These are phyloP conservation scores for Oreochromis tanganicae DNA, from an alignment of 2,113 vertebrate species.

Conservation along the genomic window DNA sequence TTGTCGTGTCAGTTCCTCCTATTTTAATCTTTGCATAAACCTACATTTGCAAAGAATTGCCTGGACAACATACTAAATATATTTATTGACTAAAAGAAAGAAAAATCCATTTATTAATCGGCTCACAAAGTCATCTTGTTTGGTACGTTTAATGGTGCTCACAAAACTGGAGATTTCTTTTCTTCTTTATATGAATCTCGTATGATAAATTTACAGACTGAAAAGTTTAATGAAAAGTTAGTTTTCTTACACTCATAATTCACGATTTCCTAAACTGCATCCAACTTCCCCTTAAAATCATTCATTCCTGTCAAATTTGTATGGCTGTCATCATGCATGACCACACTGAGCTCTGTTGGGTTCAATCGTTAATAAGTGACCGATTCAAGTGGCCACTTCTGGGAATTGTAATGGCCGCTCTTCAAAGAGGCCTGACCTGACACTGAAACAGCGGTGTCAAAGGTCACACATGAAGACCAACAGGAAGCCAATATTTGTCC, in stretches of 20 bases:
- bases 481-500: constrained; percentile 37
- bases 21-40: neutral
- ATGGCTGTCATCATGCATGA: neutral
- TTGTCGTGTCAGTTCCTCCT: neutral
- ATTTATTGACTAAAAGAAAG: neutral
- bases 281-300: neutral
- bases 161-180: neutral
- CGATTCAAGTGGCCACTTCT: constrained; percentile 62
- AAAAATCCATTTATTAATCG: neutral
- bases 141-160: neutral
- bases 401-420: constrained; percentile 58
- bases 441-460: constrained; percentile 34
- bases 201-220: neutral
- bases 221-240: neutral
- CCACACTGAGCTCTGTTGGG: neutral
- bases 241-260: neutral
- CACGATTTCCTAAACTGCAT: neutral
- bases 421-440: constrained; percentile 57
- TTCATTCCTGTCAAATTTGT: neutral
- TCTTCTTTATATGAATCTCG: neutral
- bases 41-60: neutral
- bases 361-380: constrained; percentile 51
- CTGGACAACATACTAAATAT: neutral
- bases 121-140: neutral
- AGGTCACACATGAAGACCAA: constrained; percentile 54